These are phyloP conservation scores for Hycleus cichorii DNA, from an alignment of 1,140 invertebrate genomes.

Conservation along the genomic window DNA sequence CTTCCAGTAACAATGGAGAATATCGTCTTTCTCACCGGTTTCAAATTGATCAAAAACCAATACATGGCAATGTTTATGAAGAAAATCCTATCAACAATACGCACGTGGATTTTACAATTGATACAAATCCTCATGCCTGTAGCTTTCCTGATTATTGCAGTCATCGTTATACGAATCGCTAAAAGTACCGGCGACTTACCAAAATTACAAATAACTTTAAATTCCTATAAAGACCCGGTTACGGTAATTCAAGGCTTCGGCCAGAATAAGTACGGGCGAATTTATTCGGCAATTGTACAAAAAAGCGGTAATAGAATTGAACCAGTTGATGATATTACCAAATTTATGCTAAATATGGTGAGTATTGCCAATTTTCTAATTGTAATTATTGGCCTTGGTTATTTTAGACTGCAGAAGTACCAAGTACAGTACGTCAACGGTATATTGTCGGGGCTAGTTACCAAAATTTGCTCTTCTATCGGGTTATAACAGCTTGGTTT, in stretches of 20 bases:
- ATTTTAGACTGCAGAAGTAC: constrained; percentile 20
- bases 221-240: constrained; percentile 31
- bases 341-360: constrained; percentile 2
- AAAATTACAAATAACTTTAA: constrained; percentile 34
- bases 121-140: constrained; percentile 53
- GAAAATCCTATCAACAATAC: constrained; percentile 46
- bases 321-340: not conserved
- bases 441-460: constrained; percentile 44
- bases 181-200: constrained; percentile 42
- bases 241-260: constrained; percentile 30
- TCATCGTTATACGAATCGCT: constrained; percentile 37
- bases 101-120: constrained; percentile 47
- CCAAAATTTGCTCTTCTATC: constrained; percentile 6
- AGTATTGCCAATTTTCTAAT: not conserved
- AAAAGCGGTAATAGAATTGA: not conserved
- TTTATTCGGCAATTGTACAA: not conserved
- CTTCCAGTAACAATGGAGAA: constrained; percentile 16
- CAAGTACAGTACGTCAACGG: constrained; percentile 25
- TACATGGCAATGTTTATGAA: constrained; percentile 55
- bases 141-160: constrained; percentile 50
- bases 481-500: constrained; percentile 48
- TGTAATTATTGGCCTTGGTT: not conserved
- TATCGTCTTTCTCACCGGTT: constrained; percentile 31
- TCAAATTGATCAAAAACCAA: constrained; percentile 46
- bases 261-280: not conserved